Percentiles rank a stretch among this genome's conserved stretches.
Evolutionary conservation across 1,140 invertebrate species (phyloP).

Genomic region (Euglossa dilemma): DNA sequence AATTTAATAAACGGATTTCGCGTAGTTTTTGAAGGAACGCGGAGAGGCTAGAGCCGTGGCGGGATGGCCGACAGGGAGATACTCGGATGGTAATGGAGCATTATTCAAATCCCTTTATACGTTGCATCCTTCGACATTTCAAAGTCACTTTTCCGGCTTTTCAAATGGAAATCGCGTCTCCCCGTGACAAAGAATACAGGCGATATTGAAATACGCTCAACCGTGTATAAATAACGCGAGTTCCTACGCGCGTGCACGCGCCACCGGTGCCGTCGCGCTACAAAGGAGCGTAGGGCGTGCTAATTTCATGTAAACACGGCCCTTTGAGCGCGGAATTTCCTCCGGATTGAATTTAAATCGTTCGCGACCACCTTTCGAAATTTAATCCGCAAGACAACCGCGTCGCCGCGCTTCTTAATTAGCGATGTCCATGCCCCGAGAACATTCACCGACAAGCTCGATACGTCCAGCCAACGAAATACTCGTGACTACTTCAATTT

Average conservation of each 20-base stretch:
- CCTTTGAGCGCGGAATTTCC: slow-evolving; percentile 12
- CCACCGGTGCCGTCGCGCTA: not conserved
- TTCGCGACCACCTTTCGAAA: slow-evolving; percentile 4
- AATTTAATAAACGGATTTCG: not conserved
- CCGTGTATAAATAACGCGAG: slow-evolving; percentile 18
- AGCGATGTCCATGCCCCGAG: not conserved
- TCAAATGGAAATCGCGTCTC: slow-evolving; percentile 2
- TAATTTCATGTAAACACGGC: slow-evolving; percentile 27
- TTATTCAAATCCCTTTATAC: slow-evolving; percentile 26
- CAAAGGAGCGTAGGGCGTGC: not conserved
- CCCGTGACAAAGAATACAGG: not conserved
- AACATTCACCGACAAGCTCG: no score
- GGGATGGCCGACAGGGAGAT: no score
- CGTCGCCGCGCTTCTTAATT: slow-evolving; percentile 20
- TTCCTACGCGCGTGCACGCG: not conserved
- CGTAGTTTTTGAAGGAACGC: not conserved
- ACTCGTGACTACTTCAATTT: no score
- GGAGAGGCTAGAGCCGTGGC: no score
- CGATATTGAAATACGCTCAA: slow-evolving; percentile 9
- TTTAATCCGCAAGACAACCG: slow-evolving; percentile 14
- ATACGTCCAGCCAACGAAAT: no score
- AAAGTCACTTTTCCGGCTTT: slow-evolving; percentile 5
- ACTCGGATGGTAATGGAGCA: slow-evolving; percentile 8
- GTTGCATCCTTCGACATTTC: not conserved
- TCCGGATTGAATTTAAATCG: slow-evolving; percentile 18